Conservation (phyloP, 1,140 invertebrate genomes). For the Eriocheir sinensis region DNA sequence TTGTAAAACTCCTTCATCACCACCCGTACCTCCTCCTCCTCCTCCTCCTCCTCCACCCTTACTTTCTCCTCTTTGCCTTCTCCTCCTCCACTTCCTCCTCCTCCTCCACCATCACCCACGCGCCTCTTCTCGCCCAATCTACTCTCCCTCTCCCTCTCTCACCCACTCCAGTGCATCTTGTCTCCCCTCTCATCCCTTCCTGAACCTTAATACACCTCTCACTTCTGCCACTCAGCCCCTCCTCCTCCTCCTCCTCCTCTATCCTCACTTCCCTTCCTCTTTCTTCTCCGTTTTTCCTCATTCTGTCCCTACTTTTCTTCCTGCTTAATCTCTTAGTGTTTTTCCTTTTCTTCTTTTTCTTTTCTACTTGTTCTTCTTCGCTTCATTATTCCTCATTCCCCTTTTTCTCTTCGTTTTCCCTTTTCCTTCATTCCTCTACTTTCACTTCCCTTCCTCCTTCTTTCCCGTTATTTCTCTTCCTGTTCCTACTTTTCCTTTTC, state of each 20-base stretch:
- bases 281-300: background rate
- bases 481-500: background rate
- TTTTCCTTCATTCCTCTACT: too few species aligned
- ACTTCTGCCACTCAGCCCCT: background rate
- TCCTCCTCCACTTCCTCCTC: background rate
- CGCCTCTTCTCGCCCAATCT: background rate
- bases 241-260: background rate
- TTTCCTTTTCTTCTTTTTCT: background rate
- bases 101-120: background rate
- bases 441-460: background rate
- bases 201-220: slow-evolving; percentile 2
- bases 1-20: background rate
- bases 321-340: background rate
- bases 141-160: background rate
- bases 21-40: background rate
- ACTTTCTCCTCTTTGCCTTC: background rate
- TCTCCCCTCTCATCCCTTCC: background rate
- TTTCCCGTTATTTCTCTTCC: background rate
- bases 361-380: too few species aligned
- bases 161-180: too few species aligned
- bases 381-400: too few species aligned
- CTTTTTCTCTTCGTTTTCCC: too few species aligned
- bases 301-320: background rate
- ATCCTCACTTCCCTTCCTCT: background rate
- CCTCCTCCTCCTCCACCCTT: background rate